phyloP scores from a whole-genome alignment of 2,797 vertebrate genomes.

The Sitta carolinensis region DNA sequence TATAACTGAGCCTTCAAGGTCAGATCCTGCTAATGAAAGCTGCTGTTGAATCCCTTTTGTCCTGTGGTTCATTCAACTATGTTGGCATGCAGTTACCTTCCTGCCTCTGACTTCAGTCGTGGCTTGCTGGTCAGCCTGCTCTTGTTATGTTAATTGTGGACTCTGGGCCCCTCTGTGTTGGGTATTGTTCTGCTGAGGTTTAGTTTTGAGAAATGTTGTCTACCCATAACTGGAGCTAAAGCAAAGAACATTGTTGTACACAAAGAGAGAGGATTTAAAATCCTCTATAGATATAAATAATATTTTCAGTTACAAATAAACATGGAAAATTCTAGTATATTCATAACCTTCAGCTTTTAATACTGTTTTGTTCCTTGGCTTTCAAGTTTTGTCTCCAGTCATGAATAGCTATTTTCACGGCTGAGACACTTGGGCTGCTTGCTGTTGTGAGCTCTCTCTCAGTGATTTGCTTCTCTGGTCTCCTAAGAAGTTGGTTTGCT shows the following conservation, averaged over 20 bases:
- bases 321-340: neutral
- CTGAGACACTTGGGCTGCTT: neutral
- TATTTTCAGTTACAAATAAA: neutral
- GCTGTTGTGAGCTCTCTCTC: neutral
- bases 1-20: neutral
- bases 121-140: neutral
- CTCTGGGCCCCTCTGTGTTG: rapidly evolving
- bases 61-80: neutral
- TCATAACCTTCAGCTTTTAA: neutral
- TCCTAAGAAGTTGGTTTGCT: slow-evolving; percentile 18
- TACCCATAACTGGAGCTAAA: neutral
- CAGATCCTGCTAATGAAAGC: neutral
- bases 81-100: neutral
- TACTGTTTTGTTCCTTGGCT: neutral
- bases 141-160: rapidly evolving
- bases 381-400: neutral
- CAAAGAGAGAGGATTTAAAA: neutral
- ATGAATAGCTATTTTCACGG: neutral
- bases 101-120: neutral
- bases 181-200: neutral
- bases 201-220: neutral
- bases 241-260: neutral
- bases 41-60: neutral
- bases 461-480: neutral
- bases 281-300: neutral